Conservation (phyloP, 2,888 invertebrate genomes). For the Ceratothoa steindachneri region DNA sequence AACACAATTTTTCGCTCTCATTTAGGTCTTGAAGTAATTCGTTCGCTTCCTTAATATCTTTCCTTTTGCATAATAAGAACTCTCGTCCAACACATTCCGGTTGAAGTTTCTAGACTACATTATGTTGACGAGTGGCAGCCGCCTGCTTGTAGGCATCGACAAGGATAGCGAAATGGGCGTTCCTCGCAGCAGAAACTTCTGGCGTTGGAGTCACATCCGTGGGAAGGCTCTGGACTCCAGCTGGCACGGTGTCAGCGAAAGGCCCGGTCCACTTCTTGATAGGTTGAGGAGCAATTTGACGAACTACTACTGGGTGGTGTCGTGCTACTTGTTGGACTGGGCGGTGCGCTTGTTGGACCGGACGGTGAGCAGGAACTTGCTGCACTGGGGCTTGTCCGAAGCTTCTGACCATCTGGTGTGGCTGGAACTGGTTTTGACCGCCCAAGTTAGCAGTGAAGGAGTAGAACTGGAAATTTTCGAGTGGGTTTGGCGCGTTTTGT, state of each 20-base stretch:
- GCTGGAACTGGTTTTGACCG: slow-evolving; percentile 20
- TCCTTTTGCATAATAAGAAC: neutral
- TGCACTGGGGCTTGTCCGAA: slow-evolving; percentile 28
- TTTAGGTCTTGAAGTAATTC: neutral
- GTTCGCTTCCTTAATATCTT: neutral
- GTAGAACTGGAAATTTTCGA: slow-evolving; percentile 19
- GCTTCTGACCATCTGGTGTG: slow-evolving; percentile 27
- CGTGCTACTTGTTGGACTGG: neutral
- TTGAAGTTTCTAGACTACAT: neutral
- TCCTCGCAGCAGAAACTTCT: slow-evolving; percentile 39
- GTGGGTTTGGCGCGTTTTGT: slow-evolving; percentile 3
- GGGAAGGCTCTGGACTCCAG: slow-evolving; percentile 36
- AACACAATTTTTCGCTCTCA: too few relatives aligned
- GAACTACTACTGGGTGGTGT: neutral
- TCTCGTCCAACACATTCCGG: neutral
- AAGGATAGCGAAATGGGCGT: slow-evolving; percentile 26
- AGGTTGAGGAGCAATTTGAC: neutral
- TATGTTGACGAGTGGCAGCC: slow-evolving; percentile 14
- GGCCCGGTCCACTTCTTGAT: slow-evolving; percentile 38
- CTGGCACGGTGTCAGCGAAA: slow-evolving; percentile 36
- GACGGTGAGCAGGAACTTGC: slow-evolving; percentile 14
- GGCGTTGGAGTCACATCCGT: slow-evolving; percentile 30
- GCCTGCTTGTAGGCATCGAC: slow-evolving; percentile 8
- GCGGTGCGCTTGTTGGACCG: neutral
- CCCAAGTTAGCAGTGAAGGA: slow-evolving; percentile 29